phyloP scores from a whole-genome alignment of 2,113 vertebrate species.

The Periophthalmodon schlosseri region DNA sequence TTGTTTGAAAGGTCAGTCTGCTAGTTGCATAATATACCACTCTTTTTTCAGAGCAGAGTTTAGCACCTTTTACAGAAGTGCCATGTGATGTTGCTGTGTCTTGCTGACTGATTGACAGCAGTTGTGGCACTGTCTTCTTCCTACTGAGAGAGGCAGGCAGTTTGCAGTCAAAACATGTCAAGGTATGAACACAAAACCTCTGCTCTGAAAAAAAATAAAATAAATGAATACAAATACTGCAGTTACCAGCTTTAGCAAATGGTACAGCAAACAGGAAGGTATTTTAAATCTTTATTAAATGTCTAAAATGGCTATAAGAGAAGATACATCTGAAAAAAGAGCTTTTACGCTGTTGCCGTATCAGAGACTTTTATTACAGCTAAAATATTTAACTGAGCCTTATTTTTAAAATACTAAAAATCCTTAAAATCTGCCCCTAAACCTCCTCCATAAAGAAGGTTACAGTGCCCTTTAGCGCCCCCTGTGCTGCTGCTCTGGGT shows the following conservation, averaged over 20 bases:
- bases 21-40: too few relatives aligned
- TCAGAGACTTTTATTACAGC: neutral
- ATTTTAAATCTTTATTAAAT: too few relatives aligned
- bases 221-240: too few relatives aligned
- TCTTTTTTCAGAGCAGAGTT: neutral
- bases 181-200: neutral
- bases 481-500: neutral
- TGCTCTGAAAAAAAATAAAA: neutral
- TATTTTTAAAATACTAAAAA: too few relatives aligned
- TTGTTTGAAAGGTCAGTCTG: too few relatives aligned
- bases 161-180: neutral
- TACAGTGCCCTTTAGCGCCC: neutral
- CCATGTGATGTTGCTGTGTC: neutral
- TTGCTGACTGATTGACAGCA: neutral
- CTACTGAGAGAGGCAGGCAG: neutral
- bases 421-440: neutral
- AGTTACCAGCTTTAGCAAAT: neutral
- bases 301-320: too few relatives aligned
- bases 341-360: too few relatives aligned
- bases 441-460: neutral
- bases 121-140: neutral
- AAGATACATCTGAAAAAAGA: too few relatives aligned
- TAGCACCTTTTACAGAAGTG: neutral
- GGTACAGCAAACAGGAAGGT: neutral
- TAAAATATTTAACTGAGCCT: neutral